These are phyloP conservation scores for Thymallus thymallus DNA, from an alignment of 2,113 vertebrate species.

Conservation along the genomic window DNA sequence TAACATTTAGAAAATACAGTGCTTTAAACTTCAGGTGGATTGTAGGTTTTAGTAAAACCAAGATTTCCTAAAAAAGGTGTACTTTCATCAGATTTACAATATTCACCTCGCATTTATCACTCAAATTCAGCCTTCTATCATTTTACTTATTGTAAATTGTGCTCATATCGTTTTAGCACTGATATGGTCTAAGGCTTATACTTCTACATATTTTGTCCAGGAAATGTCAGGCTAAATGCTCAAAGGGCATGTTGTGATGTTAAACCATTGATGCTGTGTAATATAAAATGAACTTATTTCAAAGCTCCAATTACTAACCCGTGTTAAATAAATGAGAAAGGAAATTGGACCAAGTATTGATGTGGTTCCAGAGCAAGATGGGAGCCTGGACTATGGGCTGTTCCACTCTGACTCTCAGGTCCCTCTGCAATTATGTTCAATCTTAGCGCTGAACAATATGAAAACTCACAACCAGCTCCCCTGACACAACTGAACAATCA, in stretches of 20 bases:
- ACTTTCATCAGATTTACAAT: no score
- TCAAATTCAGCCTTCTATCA: no score
- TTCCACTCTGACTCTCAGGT: not conserved
- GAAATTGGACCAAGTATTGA: constrained; percentile 53
- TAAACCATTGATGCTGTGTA: constrained; percentile 40
- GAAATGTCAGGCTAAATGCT: constrained; percentile 35
- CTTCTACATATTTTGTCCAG: no score
- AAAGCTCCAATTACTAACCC: constrained; percentile 7
- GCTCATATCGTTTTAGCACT: no score
- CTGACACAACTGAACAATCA: not conserved
- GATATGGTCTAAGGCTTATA: no score
- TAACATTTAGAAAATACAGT: constrained; percentile 19
- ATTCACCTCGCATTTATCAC: no score
- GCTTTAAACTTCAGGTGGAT: not conserved
- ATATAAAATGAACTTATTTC: no score
- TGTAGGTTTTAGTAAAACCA: not conserved
- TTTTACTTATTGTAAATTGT: no score
- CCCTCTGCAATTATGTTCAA: not conserved
- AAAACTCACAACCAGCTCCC: not conserved
- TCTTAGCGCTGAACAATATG: not conserved
- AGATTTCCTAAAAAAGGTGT: no score
- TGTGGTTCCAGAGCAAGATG: constrained; percentile 39
- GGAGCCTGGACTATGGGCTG: constrained; percentile 32
- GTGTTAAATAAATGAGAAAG: constrained; percentile 61
- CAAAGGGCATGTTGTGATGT: constrained; percentile 42